phyloP scores from a whole-genome alignment of 2,888 invertebrate species.

The Drosophila acutilabella region DNA sequence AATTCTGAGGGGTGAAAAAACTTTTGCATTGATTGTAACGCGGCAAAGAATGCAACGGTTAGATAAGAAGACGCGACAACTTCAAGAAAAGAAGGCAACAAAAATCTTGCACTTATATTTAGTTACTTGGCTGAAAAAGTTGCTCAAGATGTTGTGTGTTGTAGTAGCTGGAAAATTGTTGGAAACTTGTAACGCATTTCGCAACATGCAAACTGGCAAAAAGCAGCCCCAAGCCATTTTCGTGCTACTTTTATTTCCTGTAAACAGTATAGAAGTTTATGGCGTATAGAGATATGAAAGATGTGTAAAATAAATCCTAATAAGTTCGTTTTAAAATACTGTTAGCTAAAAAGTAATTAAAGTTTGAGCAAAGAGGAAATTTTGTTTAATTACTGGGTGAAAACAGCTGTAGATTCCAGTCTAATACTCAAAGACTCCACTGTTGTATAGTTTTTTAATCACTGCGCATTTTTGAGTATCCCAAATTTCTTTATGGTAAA shows the following conservation, averaged over 20 bases:
- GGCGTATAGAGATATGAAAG: neutral
- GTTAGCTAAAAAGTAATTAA: too few relatives aligned
- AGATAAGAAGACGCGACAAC: conserved; percentile 47
- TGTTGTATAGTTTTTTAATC: neutral
- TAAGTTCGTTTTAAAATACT: too few relatives aligned
- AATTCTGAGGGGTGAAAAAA: conserved; percentile 12
- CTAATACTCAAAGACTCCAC: neutral
- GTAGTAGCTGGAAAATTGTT: conserved; percentile 10
- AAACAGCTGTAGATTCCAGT: too few relatives aligned
- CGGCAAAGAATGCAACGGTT: conserved; percentile 39
- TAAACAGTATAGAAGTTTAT: neutral
- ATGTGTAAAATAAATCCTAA: neutral
- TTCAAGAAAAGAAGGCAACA: conserved; percentile 7
- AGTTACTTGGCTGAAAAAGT: conserved; percentile 10
- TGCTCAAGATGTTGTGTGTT: conserved; percentile 7
- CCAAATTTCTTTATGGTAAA: neutral
- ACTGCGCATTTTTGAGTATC: neutral
- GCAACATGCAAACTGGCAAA: neutral
- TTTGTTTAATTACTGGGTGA: too few relatives aligned
- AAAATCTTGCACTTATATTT: conserved; percentile 43
- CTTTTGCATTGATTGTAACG: conserved; percentile 36
- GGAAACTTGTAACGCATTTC: conserved; percentile 10
- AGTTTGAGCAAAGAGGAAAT: too few relatives aligned
- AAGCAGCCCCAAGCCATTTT: neutral
- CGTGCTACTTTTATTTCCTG: neutral